Evolutionary conservation across 2,113 vertebrate genomes (phyloP), one percentile per base, ranked within the genome.

Genomic region (Callionymus lyra): DNA sequence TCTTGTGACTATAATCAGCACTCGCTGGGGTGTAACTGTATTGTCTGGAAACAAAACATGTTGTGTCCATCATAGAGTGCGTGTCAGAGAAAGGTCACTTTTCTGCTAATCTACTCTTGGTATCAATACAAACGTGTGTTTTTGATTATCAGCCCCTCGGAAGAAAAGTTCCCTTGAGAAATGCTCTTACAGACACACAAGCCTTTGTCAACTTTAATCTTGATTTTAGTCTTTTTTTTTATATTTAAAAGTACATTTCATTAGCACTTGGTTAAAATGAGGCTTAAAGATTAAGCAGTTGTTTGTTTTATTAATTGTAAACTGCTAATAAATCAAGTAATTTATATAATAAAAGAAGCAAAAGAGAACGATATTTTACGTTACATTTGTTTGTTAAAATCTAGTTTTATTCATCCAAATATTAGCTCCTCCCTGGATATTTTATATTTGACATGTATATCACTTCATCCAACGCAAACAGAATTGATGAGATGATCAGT

Each of bases 41-140:
- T 63, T 63, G 59, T 66, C 48, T 72, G 72, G 65, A 79, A 79
- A 72, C 74, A 53, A 47, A 68, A 67, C 77, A 75, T 48, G 47
- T 50, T 62, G 63, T 45, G 63, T 65, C 52, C 38, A 74, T 78
- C 66, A 71, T 62, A 69, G 42, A 39, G 31, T 12, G 6, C 16
- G 12, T 72, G 74, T 79, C 72, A 71, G 21, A 37, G 17, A 59
- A 44, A 71, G 72, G 74, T 74, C 68, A 65, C 47, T 14, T 33
- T 50, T 34, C 38, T 49, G 65, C 63, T 47, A 68, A 49, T 68
- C 56, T 40, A 44, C 38, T 50, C 65, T 71, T 67, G 62, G 68
- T 72, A 72, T 69, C 65, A 44, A 69, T 59, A 74, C 72, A 62
- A 72, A 72, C 60, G 53, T 67, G 49, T 79, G 75, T 58, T 76